A percentile compares a stretch with the other conserved stretches of the same genome.
Conservation (phyloP, 1,140 invertebrate genomes). For the Ostrea edulis region DNA sequence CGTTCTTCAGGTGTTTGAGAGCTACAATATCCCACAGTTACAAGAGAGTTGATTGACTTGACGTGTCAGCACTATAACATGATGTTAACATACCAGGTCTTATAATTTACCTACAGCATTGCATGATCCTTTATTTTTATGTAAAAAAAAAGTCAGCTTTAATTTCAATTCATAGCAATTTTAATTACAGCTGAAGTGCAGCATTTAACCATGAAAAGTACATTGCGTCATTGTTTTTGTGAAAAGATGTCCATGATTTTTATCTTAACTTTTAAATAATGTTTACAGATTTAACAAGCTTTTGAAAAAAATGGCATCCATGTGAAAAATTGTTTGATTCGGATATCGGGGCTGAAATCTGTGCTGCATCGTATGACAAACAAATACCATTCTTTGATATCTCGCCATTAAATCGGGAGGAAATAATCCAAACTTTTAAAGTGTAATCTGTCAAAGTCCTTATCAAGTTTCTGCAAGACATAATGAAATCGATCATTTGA, state of each 20-base stretch:
- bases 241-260: not conserved
- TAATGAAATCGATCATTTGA: conserved; percentile 34
- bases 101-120: conserved; percentile 20
- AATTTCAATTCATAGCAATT: not conserved
- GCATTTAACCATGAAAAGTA: conserved; percentile 20
- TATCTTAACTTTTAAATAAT: not conserved
- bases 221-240: conserved; percentile 23
- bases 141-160: not conserved
- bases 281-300: not conserved
- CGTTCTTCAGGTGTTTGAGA: not conserved
- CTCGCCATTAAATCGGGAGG: not conserved
- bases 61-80: not conserved
- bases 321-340: conserved; percentile 24
- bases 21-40: conserved; percentile 11
- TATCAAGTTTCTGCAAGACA: conserved; percentile 14
- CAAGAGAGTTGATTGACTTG: not conserved
- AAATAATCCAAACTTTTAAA: conserved; percentile 11
- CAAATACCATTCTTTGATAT: conserved; percentile 17
- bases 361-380: conserved; percentile 5
- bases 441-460: conserved; percentile 28
- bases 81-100: not conserved
- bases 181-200: conserved; percentile 17
- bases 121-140: not conserved
- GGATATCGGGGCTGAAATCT: not conserved
- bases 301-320: not conserved